Evolutionary conservation across 2,888 invertebrate species (phyloP), one percentile per base, ranked within the genome.

Genomic region (Platerodrilus igneus): DNA sequence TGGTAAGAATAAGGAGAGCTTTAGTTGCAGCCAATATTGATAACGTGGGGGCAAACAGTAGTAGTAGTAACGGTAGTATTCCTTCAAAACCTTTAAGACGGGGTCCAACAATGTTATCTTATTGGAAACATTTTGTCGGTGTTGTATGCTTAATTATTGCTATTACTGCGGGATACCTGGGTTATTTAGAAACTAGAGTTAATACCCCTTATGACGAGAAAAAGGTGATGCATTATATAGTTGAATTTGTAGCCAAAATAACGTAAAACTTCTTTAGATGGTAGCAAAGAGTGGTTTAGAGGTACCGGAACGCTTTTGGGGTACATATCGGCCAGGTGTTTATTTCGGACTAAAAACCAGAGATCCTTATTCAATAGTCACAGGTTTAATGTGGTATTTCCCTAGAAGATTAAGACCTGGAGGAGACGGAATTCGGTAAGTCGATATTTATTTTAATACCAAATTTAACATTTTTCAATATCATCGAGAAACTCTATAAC

Each of bases 301-400:
- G 30, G 77, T 84, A 2, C 81, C 85, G 0, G 83, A 86, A 7
- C 75, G 83, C 23, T 92, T 84, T 68, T 99, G 99, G 99, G 97
- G 97, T 5, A 82, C 87, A 0, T 97, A 96, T 65, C 69, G 94
- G 14, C 83, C 94, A 0, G 86, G 89, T 0, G 77, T 82, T 2
- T 95, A 95, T 67, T 83, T 95, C 65, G 95, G 94, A 0, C 69
- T 99, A 62, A 91, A 93, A 69, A 91, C 90, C 0, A 72, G 96
- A 35, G 89, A 90, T 62, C 88, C 92, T 0, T 72, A 82, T 36
- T 94, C 96, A 0, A 78, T 94, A 1, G 83, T 94, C 0, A 84
- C 91, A 58, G 99, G 99, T 1, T 70, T 96, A 13, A 95, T 97
- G 94, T 97, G 96, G 97, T 92, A 96, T 62, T 81, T 86, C 47